phyloP scores from a whole-genome alignment of 2,888 invertebrate species.

The Apantesis nais region DNA sequence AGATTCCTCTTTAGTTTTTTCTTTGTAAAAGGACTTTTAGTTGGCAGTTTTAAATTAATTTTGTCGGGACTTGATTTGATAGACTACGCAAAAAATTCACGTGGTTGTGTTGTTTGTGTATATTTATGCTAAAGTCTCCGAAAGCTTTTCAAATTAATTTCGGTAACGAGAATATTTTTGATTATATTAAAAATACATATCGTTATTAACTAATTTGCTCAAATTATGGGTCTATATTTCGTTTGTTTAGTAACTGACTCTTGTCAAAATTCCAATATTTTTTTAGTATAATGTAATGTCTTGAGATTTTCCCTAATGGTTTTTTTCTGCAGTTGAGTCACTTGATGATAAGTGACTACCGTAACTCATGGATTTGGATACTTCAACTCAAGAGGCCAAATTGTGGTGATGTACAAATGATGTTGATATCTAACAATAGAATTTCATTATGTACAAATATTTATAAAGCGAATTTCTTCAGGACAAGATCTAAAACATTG shows the following conservation, averaged over 20 bases:
- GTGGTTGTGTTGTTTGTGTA: neutral
- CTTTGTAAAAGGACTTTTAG: constrained; percentile 14
- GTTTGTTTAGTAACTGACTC: neutral
- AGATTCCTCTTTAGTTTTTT: constrained; percentile 24
- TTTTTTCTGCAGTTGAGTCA: no score
- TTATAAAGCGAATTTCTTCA: neutral
- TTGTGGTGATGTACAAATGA: neutral
- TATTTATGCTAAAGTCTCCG: neutral
- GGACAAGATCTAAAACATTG: neutral
- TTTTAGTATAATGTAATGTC: no score
- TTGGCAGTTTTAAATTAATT: constrained; percentile 23
- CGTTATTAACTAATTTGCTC: neutral
- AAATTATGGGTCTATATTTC: neutral
- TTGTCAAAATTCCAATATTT: no score
- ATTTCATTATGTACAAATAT: neutral
- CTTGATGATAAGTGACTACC: neutral
- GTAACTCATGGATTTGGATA: neutral
- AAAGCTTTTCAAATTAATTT: neutral
- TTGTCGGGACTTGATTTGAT: constrained; percentile 9
- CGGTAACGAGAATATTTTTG: neutral
- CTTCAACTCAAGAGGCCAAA: neutral
- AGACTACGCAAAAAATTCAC: constrained; percentile 4
- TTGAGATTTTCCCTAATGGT: no score
- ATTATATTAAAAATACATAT: constrained; percentile 37
- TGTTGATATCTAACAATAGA: neutral